Evolutionary conservation across 2,113 vertebrate genomes (phyloP).

Genomic region (Romanogobio albipinnatus): DNA sequence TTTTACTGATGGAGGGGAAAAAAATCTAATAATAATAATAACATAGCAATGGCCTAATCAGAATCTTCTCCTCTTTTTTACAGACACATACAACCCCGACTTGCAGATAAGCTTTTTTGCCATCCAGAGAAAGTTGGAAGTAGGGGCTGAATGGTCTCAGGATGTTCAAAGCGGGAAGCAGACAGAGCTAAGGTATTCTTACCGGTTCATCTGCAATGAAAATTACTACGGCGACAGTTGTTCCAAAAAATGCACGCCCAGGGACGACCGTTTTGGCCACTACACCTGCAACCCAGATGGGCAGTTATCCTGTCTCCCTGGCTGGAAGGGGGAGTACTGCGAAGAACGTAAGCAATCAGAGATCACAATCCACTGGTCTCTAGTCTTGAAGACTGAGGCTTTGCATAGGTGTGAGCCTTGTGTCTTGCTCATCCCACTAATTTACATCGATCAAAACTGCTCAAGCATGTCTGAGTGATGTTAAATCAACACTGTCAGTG

Average conservation of each 20-base stretch:
- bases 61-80: constrained; percentile 39
- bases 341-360: constrained; percentile 87
- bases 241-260: constrained; percentile 89
- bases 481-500: not conserved
- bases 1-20: not conserved
- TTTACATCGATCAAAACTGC: constrained; percentile 1
- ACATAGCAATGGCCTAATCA: not conserved
- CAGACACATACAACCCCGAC: constrained; percentile 73
- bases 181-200: constrained; percentile 88
- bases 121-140: constrained; percentile 86
- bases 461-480: not conserved
- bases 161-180: constrained; percentile 76
- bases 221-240: constrained; percentile 97
- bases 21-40: not conserved
- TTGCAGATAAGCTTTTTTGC: constrained; percentile 87
- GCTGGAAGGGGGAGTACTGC: constrained; percentile 96
- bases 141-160: constrained; percentile 85
- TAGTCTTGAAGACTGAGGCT: constrained; percentile 31
- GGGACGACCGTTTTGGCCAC: constrained; percentile 94
- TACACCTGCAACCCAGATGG: constrained; percentile 90
- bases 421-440: constrained; percentile 19
- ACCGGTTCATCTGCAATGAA: constrained; percentile 95
- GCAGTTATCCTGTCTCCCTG: constrained; percentile 85
- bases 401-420: constrained; percentile 34
- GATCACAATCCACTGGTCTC: constrained; percentile 55